Conservation (phyloP, 2,797 vertebrate species). For the Lepilemur septentrionalis region DNA sequence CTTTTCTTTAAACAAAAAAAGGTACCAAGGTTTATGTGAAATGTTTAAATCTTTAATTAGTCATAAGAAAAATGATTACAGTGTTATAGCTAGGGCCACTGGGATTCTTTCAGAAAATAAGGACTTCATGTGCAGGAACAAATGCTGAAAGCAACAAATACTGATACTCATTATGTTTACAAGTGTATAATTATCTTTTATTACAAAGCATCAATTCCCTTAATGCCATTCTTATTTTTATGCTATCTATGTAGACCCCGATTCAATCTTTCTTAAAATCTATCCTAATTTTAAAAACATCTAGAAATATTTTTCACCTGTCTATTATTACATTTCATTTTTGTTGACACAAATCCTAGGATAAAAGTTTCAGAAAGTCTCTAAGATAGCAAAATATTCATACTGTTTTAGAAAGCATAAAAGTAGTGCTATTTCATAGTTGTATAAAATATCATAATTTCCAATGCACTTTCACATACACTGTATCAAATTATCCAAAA, state of each 20-base stretch:
- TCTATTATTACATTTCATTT: background rate
- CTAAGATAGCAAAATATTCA: background rate
- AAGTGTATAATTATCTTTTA: background rate
- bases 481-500: background rate
- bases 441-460: background rate
- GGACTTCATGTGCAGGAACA: background rate
- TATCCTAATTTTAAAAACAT: conserved; percentile 13
- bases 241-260: background rate
- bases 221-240: conserved; percentile 18
- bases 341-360: background rate
- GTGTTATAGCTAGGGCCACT: background rate
- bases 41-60: conserved; percentile 42
- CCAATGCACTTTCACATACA: background rate
- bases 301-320: background rate
- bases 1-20: conserved; percentile 46
- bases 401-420: background rate
- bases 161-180: background rate
- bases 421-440: background rate
- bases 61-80: conserved; percentile 3
- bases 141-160: background rate
- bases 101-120: background rate
- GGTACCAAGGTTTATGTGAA: background rate
- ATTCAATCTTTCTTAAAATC: background rate
- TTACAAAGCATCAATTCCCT: background rate
- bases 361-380: background rate